These are phyloP conservation scores for Sander vitreus DNA, from an alignment of 2,113 vertebrate genomes.

Conservation along the genomic window DNA sequence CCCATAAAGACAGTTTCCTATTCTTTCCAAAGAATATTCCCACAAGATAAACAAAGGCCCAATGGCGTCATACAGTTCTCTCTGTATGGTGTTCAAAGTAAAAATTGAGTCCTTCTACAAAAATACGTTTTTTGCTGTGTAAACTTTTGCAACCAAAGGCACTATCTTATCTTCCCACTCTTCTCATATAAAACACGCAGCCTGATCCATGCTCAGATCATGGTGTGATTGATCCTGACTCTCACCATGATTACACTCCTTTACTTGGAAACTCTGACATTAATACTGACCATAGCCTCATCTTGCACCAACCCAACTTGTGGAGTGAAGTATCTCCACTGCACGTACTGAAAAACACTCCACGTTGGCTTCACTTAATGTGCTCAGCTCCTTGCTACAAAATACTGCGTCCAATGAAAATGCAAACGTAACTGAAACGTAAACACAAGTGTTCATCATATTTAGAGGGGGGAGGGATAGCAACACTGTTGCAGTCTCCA, in stretches of 20 bases:
- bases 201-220: neutral
- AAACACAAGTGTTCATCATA: neutral
- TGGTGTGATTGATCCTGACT: neutral
- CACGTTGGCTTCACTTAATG: neutral
- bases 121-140: slow-evolving; percentile 77
- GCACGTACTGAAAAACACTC: slow-evolving; percentile 6
- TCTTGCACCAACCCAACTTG: neutral
- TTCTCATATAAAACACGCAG: neutral
- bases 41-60: slow-evolving; percentile 43
- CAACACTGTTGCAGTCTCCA: slow-evolving; percentile 33
- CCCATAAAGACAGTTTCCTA: slow-evolving; percentile 13
- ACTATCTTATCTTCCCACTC: slow-evolving; percentile 61
- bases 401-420: slow-evolving; percentile 34
- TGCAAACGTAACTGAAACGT: neutral
- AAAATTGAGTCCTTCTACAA: slow-evolving; percentile 75
- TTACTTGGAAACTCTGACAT: neutral
- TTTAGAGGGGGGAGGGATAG: neutral
- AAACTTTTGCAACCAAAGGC: slow-evolving; percentile 83
- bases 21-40: slow-evolving; percentile 15
- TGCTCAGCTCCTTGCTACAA: slow-evolving; percentile 41
- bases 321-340: neutral
- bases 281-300: neutral
- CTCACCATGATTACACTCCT: neutral
- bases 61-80: slow-evolving; percentile 42
- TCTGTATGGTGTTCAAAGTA: slow-evolving; percentile 53